Evolutionary conservation across 2,888 invertebrate genomes (phyloP).

Genomic region (Drosophila kuntzei): DNA sequence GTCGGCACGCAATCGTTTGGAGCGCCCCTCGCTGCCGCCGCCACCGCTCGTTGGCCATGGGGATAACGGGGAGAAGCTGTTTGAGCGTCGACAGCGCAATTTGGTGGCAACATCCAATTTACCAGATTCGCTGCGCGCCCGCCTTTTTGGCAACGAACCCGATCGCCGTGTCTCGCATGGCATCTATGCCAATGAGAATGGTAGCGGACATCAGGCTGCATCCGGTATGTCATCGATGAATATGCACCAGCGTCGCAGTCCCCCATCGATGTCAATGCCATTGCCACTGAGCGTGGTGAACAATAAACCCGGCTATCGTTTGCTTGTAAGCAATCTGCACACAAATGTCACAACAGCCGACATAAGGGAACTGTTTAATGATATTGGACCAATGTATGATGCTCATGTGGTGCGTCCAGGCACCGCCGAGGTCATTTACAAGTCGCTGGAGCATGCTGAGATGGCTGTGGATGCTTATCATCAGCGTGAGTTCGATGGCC

Average conservation of each 20-base stretch:
- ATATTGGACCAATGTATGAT: conserved; percentile 94
- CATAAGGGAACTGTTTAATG: conserved; percentile 97
- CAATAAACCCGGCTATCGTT: conserved; percentile 89
- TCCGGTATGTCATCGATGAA: background rate
- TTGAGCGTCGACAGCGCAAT: conserved; percentile 72
- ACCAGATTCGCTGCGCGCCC: conserved; percentile 83
- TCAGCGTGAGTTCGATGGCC: conserved; percentile 96
- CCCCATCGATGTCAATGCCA: conserved; percentile 37
- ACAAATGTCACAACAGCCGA: conserved; percentile 95
- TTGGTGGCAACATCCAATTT: conserved; percentile 81
- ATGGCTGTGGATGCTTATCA: conserved; percentile 97
- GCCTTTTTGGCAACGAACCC: conserved; percentile 82
- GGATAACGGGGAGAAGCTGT: conserved; percentile 50
- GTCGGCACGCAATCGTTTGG: conserved; percentile 77
- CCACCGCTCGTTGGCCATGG: conserved; percentile 22
- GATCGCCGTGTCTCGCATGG: conserved; percentile 84
- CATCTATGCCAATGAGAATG: conserved; percentile 83
- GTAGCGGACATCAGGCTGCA: conserved; percentile 16
- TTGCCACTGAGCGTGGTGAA: conserved; percentile 54
- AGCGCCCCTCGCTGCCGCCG: conserved; percentile 71
- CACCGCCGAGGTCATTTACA: conserved; percentile 96
- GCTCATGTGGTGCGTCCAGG: conserved; percentile 94
- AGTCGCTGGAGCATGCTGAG: conserved; percentile 93
- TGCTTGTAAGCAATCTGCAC: conserved; percentile 96
- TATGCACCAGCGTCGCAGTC: conserved; percentile 38